Evolutionary conservation across 1,140 invertebrate species (phyloP).

Genomic region (Pogonomyrmex barbatus): DNA sequence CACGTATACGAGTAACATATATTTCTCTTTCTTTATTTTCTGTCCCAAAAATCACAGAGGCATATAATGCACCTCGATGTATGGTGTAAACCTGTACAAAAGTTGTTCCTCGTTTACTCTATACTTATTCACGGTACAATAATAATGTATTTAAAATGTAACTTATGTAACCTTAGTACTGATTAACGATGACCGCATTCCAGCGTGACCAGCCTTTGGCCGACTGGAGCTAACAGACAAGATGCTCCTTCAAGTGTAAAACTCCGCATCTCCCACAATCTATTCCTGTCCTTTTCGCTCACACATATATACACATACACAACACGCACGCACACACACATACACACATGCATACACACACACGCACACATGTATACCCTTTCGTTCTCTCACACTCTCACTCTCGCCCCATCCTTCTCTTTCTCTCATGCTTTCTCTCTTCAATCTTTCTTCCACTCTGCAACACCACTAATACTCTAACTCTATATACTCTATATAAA

Average conservation of each 20-base stretch:
- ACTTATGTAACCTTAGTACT: constrained; percentile 86
- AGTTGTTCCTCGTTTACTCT: constrained; percentile 83
- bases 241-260: constrained; percentile 84
- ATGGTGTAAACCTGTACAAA: constrained; percentile 85
- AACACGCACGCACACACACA: no score
- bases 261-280: constrained; percentile 71
- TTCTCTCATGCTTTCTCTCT: constrained; percentile 19
- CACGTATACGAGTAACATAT: constrained; percentile 68
- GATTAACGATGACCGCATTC: constrained; percentile 86
- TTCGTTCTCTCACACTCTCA: constrained; percentile 36
- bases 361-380: not conserved
- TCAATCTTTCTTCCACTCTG: constrained; percentile 74
- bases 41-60: constrained; percentile 83
- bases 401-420: constrained; percentile 17
- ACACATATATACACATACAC: not conserved
- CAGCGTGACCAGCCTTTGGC: constrained; percentile 85
- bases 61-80: constrained; percentile 79
- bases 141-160: constrained; percentile 86
- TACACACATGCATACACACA: no score
- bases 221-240: constrained; percentile 87
- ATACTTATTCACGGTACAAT: constrained; percentile 84
- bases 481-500: constrained; percentile 86
- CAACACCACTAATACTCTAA: constrained; percentile 85
- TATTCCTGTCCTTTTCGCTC: constrained; percentile 44
- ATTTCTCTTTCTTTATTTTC: constrained; percentile 76